phyloP scores from a whole-genome alignment of 2,113 vertebrate genomes.

The Reinhardtius hippoglossoides region DNA sequence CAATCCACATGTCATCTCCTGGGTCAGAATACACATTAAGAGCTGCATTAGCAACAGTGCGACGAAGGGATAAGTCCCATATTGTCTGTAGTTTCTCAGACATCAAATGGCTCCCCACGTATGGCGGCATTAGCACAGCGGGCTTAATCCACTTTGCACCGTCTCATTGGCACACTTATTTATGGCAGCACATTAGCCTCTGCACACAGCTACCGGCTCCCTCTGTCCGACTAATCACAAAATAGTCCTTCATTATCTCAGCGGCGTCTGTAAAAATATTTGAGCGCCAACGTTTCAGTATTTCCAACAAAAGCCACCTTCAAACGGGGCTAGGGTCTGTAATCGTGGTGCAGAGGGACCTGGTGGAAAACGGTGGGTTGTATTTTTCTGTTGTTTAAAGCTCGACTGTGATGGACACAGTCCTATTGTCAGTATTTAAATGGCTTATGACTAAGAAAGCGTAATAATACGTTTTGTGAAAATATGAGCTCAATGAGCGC shows the following conservation, averaged over 20 bases:
- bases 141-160: conserved; percentile 71
- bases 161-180: conserved; percentile 71
- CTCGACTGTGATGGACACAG: conserved; percentile 27
- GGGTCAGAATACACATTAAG: conserved; percentile 10
- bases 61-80: conserved; percentile 11
- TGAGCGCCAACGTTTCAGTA: conserved; percentile 35
- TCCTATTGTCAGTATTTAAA: conserved; percentile 46
- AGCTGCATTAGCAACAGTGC: conserved; percentile 29
- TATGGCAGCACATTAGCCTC: conserved; percentile 73
- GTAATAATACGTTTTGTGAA: conserved; percentile 28
- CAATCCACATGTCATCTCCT: background rate
- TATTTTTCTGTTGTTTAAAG: conserved; percentile 45
- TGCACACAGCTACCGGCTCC: conserved; percentile 62
- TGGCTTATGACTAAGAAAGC: conserved; percentile 38
- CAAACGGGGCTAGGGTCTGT: conserved; percentile 18
- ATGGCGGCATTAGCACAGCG: conserved; percentile 41
- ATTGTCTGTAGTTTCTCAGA: conserved; percentile 39
- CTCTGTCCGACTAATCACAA: conserved; percentile 61
- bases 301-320: background rate
- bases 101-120: conserved; percentile 42
- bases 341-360: conserved; percentile 48
- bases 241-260: conserved; percentile 70
- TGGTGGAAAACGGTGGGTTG: conserved; percentile 6
- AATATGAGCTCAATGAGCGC: conserved; percentile 30
- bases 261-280: conserved; percentile 39